A percentile compares a stretch with the other conserved stretches of the same genome.
These are phyloP conservation scores for Pelagia noctiluca DNA, from an alignment of 30 jellyfish, hydroid and myxozoan genomes.

Conservation along the genomic window DNA sequence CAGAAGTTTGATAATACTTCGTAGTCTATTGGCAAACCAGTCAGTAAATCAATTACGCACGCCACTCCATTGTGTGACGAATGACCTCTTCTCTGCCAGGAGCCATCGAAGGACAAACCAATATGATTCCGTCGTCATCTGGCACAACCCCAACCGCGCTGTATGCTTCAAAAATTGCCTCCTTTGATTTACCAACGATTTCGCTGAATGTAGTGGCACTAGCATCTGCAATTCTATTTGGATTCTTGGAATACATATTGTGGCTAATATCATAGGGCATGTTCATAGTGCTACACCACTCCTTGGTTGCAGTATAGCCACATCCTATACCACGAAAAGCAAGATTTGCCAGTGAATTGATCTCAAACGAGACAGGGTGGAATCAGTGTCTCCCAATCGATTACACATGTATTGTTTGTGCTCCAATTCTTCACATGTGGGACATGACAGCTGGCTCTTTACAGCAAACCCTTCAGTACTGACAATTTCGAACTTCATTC, in stretches of 20 bases:
- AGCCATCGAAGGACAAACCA: conserved; percentile 61
- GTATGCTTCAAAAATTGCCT: conserved; percentile 5
- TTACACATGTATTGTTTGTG: conserved; percentile 31
- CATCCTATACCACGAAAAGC: conserved; percentile 47
- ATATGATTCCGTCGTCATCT: conserved; percentile 1
- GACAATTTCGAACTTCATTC: too few relatives aligned
- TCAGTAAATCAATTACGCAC: conserved; percentile 46
- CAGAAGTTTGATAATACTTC: conserved; percentile 3
- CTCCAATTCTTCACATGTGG: conserved; percentile 10
- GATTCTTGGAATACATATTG: not conserved
- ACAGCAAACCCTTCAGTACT: not conserved
- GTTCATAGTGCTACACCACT: conserved; percentile 57
- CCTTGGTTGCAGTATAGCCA: conserved; percentile 56
- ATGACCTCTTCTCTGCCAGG: conserved; percentile 71
- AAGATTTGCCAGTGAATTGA: conserved; percentile 33
- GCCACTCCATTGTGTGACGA: conserved; percentile 61
- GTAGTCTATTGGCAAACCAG: conserved; percentile 57
- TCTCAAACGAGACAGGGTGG: conserved; percentile 33
- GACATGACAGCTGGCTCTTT: conserved; percentile 2
- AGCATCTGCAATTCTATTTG: conserved; percentile 2
- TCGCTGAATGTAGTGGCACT: conserved; percentile 1
- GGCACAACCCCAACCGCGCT: conserved; percentile 3
- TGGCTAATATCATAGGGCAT: conserved; percentile 45
- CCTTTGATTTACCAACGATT: not conserved
- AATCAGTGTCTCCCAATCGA: conserved; percentile 21